A percentile compares a stretch with the other conserved stretches of the same genome.
Evolutionary conservation across 1,140 invertebrate species (phyloP).

Genomic region (Stenopsyche tienmushanensis): DNA sequence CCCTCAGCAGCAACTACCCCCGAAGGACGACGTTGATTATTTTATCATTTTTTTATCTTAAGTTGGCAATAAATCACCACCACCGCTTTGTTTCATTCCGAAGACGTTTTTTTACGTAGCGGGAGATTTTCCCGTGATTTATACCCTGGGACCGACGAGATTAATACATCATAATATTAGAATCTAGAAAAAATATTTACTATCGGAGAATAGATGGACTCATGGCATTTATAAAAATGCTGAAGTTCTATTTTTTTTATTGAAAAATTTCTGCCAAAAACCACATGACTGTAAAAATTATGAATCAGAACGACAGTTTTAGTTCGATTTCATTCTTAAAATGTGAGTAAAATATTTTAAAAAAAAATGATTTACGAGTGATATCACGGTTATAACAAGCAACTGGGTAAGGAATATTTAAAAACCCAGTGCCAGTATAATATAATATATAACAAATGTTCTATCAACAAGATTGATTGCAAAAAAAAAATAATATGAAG

Average conservation of each 20-base stretch:
- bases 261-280: no score
- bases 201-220: background rate
- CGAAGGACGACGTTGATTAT: conserved; percentile 34
- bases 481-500: no score
- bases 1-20: conserved; percentile 12
- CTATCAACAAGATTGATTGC: no score
- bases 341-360: background rate
- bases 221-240: background rate
- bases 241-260: no score
- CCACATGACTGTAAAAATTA: background rate
- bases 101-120: conserved; percentile 24
- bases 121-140: conserved; percentile 31
- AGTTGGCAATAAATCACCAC: conserved; percentile 39
- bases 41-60: conserved; percentile 41
- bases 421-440: no score
- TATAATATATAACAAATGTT: no score
- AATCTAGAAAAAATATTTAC: background rate
- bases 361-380: no score
- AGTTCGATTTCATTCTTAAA: background rate
- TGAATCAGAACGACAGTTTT: background rate
- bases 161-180: conserved; percentile 36
- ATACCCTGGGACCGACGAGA: conserved; percentile 22
- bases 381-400: no score
- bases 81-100: conserved; percentile 39
- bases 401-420: no score